A percentile compares a stretch with the other conserved stretches of the same genome.
phyloP scores from a whole-genome alignment of 1,140 invertebrate species.

The Euschistus heros region DNA sequence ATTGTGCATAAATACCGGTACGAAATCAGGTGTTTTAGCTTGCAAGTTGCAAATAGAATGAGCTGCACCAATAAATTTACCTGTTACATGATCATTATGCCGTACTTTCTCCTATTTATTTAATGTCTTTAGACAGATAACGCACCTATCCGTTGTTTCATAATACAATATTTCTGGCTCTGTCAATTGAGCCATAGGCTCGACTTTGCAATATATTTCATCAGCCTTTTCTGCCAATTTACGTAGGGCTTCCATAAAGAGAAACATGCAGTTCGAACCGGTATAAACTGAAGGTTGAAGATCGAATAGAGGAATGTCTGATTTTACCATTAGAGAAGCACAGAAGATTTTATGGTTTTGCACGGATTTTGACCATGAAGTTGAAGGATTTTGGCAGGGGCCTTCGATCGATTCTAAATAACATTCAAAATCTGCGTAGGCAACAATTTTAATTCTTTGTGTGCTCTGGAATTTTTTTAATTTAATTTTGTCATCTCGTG shows the following conservation, averaged over 20 bases:
- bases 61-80: neutral
- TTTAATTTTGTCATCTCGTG: neutral
- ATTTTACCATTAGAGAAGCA: neutral
- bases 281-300: neutral
- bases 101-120: neutral
- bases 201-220: no score
- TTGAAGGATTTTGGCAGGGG: neutral
- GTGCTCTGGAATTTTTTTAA: neutral
- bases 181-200: neutral
- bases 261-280: neutral
- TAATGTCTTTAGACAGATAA: neutral
- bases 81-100: neutral
- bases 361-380: neutral
- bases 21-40: neutral
- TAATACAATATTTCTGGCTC: neutral
- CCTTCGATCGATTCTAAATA: neutral
- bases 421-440: neutral
- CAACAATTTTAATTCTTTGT: neutral
- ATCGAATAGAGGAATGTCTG: neutral
- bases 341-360: neutral
- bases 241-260: neutral
- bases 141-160: neutral
- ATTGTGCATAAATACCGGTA: conserved; percentile 2
- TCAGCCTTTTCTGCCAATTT: neutral
- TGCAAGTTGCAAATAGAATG: neutral